A percentile compares a stretch with the other conserved stretches of the same genome.
phyloP scores from a whole-genome alignment of 2,113 vertebrate genomes.

The Saguinus midas region DNA sequence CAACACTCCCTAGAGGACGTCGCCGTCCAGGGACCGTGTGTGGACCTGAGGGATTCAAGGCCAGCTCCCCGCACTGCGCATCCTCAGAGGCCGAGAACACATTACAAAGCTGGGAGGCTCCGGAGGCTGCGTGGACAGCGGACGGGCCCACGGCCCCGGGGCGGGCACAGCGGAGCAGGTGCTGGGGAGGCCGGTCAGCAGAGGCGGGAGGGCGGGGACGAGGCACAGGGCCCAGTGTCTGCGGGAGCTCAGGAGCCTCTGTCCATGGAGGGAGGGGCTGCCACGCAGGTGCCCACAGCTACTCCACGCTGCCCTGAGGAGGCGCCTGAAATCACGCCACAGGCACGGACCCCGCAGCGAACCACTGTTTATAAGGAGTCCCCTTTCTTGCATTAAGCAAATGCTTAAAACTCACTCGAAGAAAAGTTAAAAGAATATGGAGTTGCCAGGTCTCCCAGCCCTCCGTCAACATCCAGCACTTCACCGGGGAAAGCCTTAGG shows the following conservation, averaged over 20 bases:
- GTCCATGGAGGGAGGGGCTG: too few relatives aligned
- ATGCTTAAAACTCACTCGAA: not conserved
- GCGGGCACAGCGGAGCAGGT: accelerated
- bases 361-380: too few relatives aligned
- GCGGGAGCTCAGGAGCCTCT: too few relatives aligned
- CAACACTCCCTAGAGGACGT: too few relatives aligned
- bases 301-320: too few relatives aligned
- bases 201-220: not conserved
- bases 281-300: too few relatives aligned
- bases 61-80: accelerated
- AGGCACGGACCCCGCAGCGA: too few relatives aligned
- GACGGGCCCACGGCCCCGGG: not conserved
- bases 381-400: not conserved
- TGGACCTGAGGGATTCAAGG: accelerated
- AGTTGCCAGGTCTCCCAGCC: too few relatives aligned
- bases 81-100: not conserved
- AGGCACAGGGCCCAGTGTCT: not conserved
- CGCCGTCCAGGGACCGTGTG: accelerated
- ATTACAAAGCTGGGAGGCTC: not conserved
- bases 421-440: not conserved
- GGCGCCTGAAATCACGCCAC: too few relatives aligned
- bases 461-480: too few relatives aligned
- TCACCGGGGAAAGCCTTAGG: accelerated
- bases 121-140: accelerated
- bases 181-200: not conserved